Evolutionary conservation across 2,797 vertebrate genomes (phyloP).

Genomic region (Kryptolebias ocellatus): DNA sequence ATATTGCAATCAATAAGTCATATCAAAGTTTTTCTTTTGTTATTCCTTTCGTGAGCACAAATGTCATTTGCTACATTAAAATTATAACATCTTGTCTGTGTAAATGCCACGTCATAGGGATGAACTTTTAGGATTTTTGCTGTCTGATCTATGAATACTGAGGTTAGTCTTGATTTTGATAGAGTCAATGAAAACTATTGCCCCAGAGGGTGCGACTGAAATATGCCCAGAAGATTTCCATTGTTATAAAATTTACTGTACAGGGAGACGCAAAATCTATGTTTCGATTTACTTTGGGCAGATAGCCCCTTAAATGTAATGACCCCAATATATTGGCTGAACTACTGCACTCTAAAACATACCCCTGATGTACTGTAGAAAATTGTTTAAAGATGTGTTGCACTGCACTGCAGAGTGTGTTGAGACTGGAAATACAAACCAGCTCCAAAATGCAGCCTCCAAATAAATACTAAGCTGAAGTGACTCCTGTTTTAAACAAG

Average conservation of each 20-base stretch:
- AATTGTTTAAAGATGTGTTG: background rate
- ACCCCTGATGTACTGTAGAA: background rate
- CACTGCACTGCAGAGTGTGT: too few species aligned
- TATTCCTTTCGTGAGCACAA: slow-evolving; percentile 6
- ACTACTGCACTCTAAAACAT: background rate
- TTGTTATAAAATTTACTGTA: too few species aligned
- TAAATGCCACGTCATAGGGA: background rate
- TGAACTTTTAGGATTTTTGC: background rate
- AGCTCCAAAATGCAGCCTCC: too few species aligned
- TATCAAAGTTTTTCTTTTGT: slow-evolving; percentile 4
- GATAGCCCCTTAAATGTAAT: too few species aligned
- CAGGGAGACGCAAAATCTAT: too few species aligned
- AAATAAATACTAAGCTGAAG: too few species aligned
- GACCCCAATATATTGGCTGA: too few species aligned
- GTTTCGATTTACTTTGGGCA: too few species aligned
- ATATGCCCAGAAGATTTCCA: too few species aligned
- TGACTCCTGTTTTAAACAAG: too few species aligned
- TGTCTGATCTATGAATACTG: background rate
- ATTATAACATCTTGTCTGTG: slow-evolving; percentile 1
- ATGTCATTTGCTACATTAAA: background rate
- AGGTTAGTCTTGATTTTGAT: background rate
- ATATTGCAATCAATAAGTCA: slow-evolving; percentile 13
- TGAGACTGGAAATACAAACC: too few species aligned
- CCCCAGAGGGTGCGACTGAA: too few species aligned
- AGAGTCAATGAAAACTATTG: background rate